These are phyloP conservation scores for Orchestia grillus DNA, from an alignment of 1,140 invertebrate species.

Conservation along the genomic window DNA sequence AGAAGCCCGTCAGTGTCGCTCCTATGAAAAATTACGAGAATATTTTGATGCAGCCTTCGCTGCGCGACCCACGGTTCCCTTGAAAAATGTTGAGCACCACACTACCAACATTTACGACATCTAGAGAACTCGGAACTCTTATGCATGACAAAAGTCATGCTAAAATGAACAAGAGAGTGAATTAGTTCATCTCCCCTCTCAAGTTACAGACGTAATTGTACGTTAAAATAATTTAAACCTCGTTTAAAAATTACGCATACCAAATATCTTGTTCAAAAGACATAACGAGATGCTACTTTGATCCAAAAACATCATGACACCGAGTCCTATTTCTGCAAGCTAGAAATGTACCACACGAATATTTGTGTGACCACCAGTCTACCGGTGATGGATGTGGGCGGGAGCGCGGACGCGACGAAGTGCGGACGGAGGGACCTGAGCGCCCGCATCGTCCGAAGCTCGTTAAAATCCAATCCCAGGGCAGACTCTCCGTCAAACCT, in stretches of 20 bases:
- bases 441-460: conserved; percentile 26
- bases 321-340: neutral
- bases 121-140: no score
- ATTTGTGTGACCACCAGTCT: neutral
- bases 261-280: neutral
- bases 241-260: neutral
- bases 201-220: neutral
- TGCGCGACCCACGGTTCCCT: no score
- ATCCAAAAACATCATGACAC: neutral
- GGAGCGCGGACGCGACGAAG: neutral
- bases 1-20: no score
- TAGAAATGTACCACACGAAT: neutral
- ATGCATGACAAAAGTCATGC: neutral
- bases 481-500: conserved; percentile 20
- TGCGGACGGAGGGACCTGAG: neutral
- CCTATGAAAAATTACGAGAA: no score
- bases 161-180: no score
- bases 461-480: conserved; percentile 15
- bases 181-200: neutral
- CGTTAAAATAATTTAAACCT: neutral
- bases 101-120: no score
- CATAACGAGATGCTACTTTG: neutral
- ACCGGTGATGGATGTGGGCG: conserved; percentile 4
- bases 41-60: no score
- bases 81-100: no score